phyloP scores from a whole-genome alignment of 1,140 invertebrate species.

The Lanistes nyassanus region DNA sequence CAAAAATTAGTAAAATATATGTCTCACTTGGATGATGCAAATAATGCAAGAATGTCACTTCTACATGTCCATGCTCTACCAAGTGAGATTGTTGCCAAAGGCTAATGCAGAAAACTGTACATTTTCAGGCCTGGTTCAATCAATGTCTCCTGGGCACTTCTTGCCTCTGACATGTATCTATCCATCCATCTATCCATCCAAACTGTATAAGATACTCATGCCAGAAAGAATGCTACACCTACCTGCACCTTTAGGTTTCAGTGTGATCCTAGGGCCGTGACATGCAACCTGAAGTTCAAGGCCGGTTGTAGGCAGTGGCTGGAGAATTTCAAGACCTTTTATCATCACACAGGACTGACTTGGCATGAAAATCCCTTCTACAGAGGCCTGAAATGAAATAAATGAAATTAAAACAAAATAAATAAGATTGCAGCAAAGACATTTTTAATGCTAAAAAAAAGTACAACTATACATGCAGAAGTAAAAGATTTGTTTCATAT shows the following conservation, averaged over 20 bases:
- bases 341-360: slow-evolving; percentile 62
- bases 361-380: slow-evolving; percentile 64
- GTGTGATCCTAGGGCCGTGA: slow-evolving; percentile 65
- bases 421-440: not conserved
- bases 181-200: too few species aligned
- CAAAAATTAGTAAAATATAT: too few species aligned
- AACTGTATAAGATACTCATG: not conserved
- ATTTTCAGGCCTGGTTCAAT: too few species aligned
- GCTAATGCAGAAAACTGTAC: too few species aligned
- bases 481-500: not conserved
- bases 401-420: not conserved
- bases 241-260: slow-evolving; percentile 33
- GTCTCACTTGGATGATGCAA: too few species aligned
- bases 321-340: slow-evolving; percentile 74
- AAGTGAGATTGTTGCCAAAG: too few species aligned
- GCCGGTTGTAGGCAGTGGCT: slow-evolving; percentile 68
- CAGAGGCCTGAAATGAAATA: slow-evolving; percentile 48
- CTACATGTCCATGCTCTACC: too few species aligned
- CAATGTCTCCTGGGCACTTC: too few species aligned
- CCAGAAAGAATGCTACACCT: not conserved
- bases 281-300: slow-evolving; percentile 71
- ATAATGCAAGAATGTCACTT: too few species aligned
- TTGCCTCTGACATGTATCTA: not conserved
- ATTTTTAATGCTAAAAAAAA: too few species aligned
- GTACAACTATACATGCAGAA: not conserved